These are phyloP conservation scores for Gambusia holbrooki DNA, from an alignment of 2,113 vertebrate species.

Conservation along the genomic window DNA sequence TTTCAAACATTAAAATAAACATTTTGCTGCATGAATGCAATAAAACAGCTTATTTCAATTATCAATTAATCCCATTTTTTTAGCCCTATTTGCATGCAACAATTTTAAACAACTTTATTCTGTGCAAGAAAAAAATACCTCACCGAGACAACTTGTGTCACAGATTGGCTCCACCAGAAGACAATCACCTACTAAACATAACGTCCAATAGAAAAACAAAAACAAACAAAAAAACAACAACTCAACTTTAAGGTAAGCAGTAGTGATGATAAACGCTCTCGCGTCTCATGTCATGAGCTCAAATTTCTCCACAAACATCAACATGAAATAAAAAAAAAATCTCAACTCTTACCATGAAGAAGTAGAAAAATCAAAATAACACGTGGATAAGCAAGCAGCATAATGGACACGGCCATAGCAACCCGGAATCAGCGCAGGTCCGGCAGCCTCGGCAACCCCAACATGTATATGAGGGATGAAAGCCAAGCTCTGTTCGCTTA, in stretches of 20 bases:
- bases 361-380: constrained; percentile 48
- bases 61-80: no score
- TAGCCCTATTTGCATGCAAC: neutral
- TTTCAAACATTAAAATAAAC: no score
- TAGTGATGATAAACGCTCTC: no score
- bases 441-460: constrained; percentile 37
- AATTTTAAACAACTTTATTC: neutral
- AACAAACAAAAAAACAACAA: neutral
- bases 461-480: constrained; percentile 68
- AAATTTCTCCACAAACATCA: neutral
- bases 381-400: constrained; percentile 39
- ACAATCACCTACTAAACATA: constrained; percentile 47
- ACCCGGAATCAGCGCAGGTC: constrained; percentile 46
- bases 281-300: no score
- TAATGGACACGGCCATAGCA: constrained; percentile 59
- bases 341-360: constrained; percentile 68
- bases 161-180: constrained; percentile 60
- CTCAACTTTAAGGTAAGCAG: no score
- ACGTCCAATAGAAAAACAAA: neutral
- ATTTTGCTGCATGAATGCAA: no score
- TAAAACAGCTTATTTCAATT: no score
- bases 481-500: constrained; percentile 68
- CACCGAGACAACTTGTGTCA: constrained; percentile 73
- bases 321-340: neutral
- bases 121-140: constrained; percentile 34